These are phyloP conservation scores for Plagiodera versicolora DNA, from an alignment of 2,888 invertebrate species.

Conservation along the genomic window DNA sequence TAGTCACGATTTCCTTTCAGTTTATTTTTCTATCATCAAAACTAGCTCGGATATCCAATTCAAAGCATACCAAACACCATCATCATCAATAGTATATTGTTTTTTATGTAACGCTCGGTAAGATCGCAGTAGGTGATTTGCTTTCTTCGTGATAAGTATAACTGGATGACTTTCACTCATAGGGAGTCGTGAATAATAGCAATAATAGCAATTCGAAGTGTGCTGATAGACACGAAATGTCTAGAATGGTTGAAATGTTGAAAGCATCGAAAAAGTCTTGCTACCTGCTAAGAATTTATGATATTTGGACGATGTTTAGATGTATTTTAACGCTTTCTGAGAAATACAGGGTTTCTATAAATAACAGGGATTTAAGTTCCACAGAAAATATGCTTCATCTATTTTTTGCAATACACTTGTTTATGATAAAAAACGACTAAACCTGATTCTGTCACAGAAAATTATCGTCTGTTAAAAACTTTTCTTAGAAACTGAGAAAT, in stretches of 20 bases:
- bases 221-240: neutral
- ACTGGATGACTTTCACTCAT: slow-evolving; percentile 8
- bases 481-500: too few relatives aligned
- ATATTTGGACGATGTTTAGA: too few relatives aligned
- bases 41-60: neutral
- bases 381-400: too few relatives aligned
- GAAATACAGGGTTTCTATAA: too few relatives aligned
- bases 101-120: slow-evolving; percentile 6
- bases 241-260: neutral
- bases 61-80: neutral
- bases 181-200: neutral
- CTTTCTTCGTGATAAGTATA: slow-evolving; percentile 2
- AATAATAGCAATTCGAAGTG: neutral
- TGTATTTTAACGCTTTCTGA: too few relatives aligned
- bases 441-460: too few relatives aligned
- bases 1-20: slow-evolving; percentile 4
- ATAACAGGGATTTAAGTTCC: too few relatives aligned
- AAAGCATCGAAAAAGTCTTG: neutral
- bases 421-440: too few relatives aligned
- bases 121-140: slow-evolving; percentile 7
- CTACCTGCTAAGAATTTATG: neutral
- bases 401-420: too few relatives aligned
- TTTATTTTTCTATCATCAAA: neutral
- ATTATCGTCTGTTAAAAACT: too few relatives aligned
- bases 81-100: neutral